A percentile compares a stretch with the other conserved stretches of the same genome.
Conservation (phyloP, 30 jellyfish, hydroid and myxozoan genomes). For the Hydractinia symbiolongicarpus region DNA sequence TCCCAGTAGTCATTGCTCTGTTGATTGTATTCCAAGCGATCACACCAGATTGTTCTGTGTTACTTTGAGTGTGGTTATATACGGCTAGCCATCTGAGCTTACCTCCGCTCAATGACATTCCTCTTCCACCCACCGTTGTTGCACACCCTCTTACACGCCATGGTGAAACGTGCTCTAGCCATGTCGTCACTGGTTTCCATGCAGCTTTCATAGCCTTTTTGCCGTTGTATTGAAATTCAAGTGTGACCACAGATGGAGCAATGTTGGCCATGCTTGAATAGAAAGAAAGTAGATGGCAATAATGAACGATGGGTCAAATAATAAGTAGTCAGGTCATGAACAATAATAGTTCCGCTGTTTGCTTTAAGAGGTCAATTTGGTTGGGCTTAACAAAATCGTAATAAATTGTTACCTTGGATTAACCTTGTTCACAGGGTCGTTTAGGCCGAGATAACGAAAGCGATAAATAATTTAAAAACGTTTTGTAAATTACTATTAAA, state of each 20-base stretch:
- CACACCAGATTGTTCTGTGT: slow-evolving; percentile 6
- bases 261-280: slow-evolving; percentile 3
- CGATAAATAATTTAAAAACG: no score
- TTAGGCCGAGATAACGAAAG: no score
- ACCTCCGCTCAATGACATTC: slow-evolving; percentile 1
- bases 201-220: background rate
- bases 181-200: slow-evolving; percentile 8
- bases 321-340: background rate
- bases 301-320: background rate
- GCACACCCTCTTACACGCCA: slow-evolving; percentile 15
- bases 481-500: no score
- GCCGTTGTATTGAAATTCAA: slow-evolving; percentile 14
- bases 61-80: slow-evolving; percentile 10
- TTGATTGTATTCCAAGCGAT: background rate
- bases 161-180: slow-evolving; percentile 6
- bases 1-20: background rate
- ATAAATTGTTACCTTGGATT: no score
- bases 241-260: background rate
- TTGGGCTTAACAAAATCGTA: no score
- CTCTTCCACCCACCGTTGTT: slow-evolving; percentile 3
- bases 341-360: no score
- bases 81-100: slow-evolving; percentile 19
- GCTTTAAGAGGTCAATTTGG: no score
- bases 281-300: background rate
- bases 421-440: no score